Evolutionary conservation across 2,888 invertebrate genomes (phyloP), one percentile per base, ranked within the genome.

Genomic region (Drosophila demipolita): DNA sequence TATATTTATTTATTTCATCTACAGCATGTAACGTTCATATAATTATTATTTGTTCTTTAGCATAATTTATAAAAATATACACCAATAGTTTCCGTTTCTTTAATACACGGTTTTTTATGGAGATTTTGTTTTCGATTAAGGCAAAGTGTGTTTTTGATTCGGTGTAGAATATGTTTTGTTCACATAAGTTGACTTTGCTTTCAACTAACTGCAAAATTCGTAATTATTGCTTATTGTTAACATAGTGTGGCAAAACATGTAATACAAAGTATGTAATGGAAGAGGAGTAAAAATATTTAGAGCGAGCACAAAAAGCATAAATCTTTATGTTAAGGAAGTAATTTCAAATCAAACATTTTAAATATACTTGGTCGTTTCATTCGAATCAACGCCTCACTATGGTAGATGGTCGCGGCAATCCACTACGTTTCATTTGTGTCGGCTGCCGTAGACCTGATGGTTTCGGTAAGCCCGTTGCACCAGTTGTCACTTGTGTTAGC

Each of bases 371-470:
- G n/a, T 26, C 3, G 23, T 17, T 9, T 53, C 12, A 38, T 35
- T 57, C 45, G n/a, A 45, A 23, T 91, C 82, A 92, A 82, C 92
- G 92, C 71, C 90, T 88, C 42, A 90, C 87, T 70, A 89, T 82
- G 75, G 87, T 91, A 26, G 92, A 87, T 29, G 92, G 92, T 52
- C 92, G 88, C 9, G 93, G 93, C 69, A 93, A 87, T 35, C 92
- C 93, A 83, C 93, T 93, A 71, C 92, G 91, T 80, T 92, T 92
- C n/a, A 87, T 77, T 64, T 86, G 90, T 52, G 92, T 86, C 8
- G 93, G 93, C 52, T 88, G 92, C 49, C 92, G 82, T 50, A 93
- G 73, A 35, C 92, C 92, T 38, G 92, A 92, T 11, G 93, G 92
- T 75, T 93, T 93, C 15, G 92, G 92, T 72, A 93, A 91, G 63